These are phyloP conservation scores for Oxycera nigricornis DNA, from an alignment of 2,888 invertebrate species.

Conservation along the genomic window DNA sequence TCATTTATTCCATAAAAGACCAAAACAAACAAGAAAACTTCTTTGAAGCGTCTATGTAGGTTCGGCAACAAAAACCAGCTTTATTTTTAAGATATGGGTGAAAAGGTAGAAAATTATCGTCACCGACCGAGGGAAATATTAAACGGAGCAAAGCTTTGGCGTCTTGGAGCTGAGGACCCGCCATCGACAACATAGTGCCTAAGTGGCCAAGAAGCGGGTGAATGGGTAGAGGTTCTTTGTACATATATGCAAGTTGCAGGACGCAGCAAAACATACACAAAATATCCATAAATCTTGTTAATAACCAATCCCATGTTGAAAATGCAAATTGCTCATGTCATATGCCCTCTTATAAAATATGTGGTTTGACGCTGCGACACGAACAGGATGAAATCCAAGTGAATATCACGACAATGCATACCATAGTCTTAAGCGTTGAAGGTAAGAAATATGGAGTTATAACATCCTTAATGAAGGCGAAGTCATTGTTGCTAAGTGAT, in stretches of 20 bases:
- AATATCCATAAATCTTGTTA: slow-evolving; percentile 61
- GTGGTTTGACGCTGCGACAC: neutral
- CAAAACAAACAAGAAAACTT: slow-evolving; percentile 27
- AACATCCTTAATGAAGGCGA: neutral
- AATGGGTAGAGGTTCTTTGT: no score
- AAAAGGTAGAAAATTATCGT: slow-evolving; percentile 31
- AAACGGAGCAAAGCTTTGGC: slow-evolving; percentile 33
- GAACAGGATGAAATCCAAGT: slow-evolving; percentile 6
- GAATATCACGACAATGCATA: neutral
- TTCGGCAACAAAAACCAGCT: slow-evolving; percentile 28
- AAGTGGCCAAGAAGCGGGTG: neutral
- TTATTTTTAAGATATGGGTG: slow-evolving; percentile 36
- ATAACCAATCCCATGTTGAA: slow-evolving; percentile 61
- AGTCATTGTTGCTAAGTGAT: slow-evolving; percentile 10
- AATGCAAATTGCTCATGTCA: slow-evolving; percentile 62
- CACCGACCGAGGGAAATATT: slow-evolving; percentile 24
- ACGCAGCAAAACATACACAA: slow-evolving; percentile 53
- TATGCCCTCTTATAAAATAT: slow-evolving; percentile 49
- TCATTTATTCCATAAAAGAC: slow-evolving; percentile 45
- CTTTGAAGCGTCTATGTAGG: neutral
- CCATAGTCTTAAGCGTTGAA: no score
- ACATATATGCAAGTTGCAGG: slow-evolving; percentile 6
- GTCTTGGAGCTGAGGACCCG: neutral
- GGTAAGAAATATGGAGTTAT: neutral
- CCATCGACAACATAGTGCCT: slow-evolving; percentile 34